phyloP scores from a whole-genome alignment of 2,797 vertebrate genomes.

The Gallirallus australis region DNA sequence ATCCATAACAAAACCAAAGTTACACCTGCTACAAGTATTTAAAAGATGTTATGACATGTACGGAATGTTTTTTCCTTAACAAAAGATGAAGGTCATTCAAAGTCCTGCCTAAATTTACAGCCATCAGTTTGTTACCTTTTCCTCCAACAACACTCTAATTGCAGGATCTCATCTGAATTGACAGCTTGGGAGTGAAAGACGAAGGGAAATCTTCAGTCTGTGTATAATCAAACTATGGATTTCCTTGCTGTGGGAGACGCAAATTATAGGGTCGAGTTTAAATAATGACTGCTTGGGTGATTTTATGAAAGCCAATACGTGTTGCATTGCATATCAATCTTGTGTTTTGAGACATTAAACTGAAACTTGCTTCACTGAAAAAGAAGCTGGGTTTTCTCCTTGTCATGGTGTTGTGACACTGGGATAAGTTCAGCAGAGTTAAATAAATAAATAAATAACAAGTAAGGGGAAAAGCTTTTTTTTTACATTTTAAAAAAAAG shows the following conservation, averaged over 20 bases:
- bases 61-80: not conserved
- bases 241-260: not conserved
- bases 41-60: rapidly evolving
- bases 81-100: not conserved
- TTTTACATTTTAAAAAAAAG: not conserved
- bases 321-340: not conserved
- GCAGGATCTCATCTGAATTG: not conserved
- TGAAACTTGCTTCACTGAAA: not conserved
- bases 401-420: not conserved
- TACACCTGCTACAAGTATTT: not conserved
- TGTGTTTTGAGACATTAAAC: not conserved
- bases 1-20: not conserved
- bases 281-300: not conserved
- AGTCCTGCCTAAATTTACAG: not conserved
- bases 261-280: not conserved
- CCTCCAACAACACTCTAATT: not conserved
- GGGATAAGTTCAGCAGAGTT: not conserved
- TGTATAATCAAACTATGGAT: not conserved
- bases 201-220: not conserved
- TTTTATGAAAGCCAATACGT: not conserved
- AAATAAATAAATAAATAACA: not conserved
- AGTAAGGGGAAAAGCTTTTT: not conserved
- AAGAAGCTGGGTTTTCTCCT: not conserved
- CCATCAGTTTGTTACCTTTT: rapidly evolving
- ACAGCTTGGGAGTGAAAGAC: not conserved